Evolutionary conservation across 1,140 invertebrate species (phyloP).

Genomic region (Oreohelix idahoensis): DNA sequence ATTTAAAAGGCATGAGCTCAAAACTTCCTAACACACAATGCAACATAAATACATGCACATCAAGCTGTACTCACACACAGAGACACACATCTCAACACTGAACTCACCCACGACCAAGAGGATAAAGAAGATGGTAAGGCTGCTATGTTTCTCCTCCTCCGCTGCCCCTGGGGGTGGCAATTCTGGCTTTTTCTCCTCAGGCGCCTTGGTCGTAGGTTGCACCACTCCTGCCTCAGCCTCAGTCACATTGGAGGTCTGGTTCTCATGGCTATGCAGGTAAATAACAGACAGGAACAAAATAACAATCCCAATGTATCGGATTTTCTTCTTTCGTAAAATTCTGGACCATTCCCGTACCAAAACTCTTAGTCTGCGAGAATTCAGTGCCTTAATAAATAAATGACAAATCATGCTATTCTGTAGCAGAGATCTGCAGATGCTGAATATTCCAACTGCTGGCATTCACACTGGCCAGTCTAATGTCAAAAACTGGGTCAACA

Average conservation of each 20-base stretch:
- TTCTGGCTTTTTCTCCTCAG: conserved; percentile 41
- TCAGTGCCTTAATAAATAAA: background rate
- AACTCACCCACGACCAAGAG: conserved; percentile 84
- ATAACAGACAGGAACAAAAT: background rate
- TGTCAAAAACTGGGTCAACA: no score
- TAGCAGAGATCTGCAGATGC: background rate
- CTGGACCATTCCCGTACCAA: background rate
- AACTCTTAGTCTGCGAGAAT: background rate
- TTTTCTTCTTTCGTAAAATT: background rate
- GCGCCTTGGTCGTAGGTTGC: conserved; percentile 38
- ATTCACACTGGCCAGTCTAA: no score
- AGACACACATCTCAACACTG: background rate
- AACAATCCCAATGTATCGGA: background rate
- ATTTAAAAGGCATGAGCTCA: no score
- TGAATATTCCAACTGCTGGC: background rate
- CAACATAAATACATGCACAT: no score
- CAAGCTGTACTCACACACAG: no score
- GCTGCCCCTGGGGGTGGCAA: conserved; percentile 64
- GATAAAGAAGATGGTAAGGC: conserved; percentile 97
- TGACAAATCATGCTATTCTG: conserved; percentile 11
- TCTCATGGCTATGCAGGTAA: background rate
- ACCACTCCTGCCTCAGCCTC: conserved; percentile 38
- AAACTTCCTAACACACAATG: no score
- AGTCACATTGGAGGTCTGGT: background rate
- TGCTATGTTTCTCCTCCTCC: conserved; percentile 91